These are phyloP conservation scores for Neelides sp. DNA, from an alignment of 1,140 invertebrate genomes.

Conservation along the genomic window DNA sequence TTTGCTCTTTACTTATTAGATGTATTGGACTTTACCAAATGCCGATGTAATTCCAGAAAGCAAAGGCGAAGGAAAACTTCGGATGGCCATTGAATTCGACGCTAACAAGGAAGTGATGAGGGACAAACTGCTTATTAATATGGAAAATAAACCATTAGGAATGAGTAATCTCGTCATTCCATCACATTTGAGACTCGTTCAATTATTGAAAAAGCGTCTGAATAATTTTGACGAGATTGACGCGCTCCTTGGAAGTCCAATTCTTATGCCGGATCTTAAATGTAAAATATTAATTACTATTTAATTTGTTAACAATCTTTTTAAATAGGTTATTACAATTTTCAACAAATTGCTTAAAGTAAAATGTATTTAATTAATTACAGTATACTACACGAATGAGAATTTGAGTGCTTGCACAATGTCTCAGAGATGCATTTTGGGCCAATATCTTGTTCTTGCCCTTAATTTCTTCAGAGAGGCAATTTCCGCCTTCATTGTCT, in stretches of 20 bases:
- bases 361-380: conserved; percentile 5
- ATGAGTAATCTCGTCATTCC: conserved; percentile 19
- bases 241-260: conserved; percentile 23
- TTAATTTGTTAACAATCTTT: neutral
- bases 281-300: neutral
- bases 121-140: conserved; percentile 1
- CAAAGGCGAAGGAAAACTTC: neutral
- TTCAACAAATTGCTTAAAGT: too few relatives aligned
- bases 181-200: conserved; percentile 11
- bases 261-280: conserved; percentile 9
- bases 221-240: conserved; percentile 20
- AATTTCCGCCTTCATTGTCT: conserved; percentile 18
- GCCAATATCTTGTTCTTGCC: conserved; percentile 18
- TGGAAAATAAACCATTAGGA: conserved; percentile 14
- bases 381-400: conserved; percentile 16
- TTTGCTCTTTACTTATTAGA: neutral
- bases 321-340: too few relatives aligned
- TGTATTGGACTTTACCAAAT: neutral
- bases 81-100: conserved; percentile 2
- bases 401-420: neutral
- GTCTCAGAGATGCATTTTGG: conserved; percentile 10
- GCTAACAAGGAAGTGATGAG: conserved; percentile 17
- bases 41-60: neutral
- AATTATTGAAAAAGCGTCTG: neutral
- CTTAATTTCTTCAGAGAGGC: conserved; percentile 27